Conservation (phyloP, 2,797 vertebrate genomes). For the Discoglossus pictus region DNA sequence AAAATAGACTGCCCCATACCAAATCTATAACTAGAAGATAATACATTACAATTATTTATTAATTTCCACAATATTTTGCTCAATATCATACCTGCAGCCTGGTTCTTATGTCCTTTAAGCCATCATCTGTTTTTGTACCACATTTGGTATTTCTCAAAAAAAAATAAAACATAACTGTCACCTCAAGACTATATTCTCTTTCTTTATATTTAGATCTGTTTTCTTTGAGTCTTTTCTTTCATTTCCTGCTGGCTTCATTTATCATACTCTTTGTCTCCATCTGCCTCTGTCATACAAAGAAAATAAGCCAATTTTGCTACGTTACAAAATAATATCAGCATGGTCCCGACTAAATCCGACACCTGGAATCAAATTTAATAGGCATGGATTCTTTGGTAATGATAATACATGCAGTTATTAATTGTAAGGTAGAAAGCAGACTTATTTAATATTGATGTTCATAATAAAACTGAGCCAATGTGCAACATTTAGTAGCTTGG, state of each 20-base stretch:
- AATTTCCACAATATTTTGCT: slow-evolving; percentile 4
- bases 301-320: slow-evolving; percentile 3
- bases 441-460: too few species aligned
- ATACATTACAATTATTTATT: slow-evolving; percentile 9
- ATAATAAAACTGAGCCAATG: too few species aligned
- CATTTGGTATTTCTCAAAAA: slow-evolving; percentile 22
- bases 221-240: slow-evolving; percentile 9
- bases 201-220: slow-evolving; percentile 17
- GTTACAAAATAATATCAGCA: not conserved
- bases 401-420: too few species aligned
- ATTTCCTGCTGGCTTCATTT: slow-evolving; percentile 4
- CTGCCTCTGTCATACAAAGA: not conserved
- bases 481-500: too few species aligned
- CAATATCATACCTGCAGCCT: not conserved
- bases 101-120: slow-evolving; percentile 22
- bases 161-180: slow-evolving; percentile 26
- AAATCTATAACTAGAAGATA: too few species aligned
- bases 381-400: too few species aligned
- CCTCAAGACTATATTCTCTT: slow-evolving; percentile 4
- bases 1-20: too few species aligned
- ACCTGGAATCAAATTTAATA: too few species aligned
- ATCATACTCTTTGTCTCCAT: not conserved
- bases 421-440: too few species aligned
- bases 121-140: not conserved
- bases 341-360: not conserved